These are phyloP conservation scores for Rhynchonycteris naso DNA, from an alignment of 2,797 vertebrate species.

Conservation along the genomic window DNA sequence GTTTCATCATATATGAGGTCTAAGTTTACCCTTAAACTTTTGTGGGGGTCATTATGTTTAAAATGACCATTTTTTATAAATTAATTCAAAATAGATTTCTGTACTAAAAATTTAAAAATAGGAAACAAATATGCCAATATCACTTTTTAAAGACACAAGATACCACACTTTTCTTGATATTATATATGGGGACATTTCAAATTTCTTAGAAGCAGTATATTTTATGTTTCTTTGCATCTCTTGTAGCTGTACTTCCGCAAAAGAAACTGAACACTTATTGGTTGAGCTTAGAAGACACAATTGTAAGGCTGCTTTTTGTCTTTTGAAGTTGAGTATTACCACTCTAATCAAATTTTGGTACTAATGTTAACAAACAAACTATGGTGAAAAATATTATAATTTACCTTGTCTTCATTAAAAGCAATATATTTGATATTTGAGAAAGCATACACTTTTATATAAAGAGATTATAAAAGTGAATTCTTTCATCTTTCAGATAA, in stretches of 20 bases:
- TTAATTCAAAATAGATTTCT: background rate
- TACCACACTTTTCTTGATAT: background rate
- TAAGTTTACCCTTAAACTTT: background rate
- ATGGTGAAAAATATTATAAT: background rate
- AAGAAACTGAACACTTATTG: background rate
- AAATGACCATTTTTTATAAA: background rate
- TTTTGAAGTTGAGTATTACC: background rate
- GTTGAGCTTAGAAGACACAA: background rate
- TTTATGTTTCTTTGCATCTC: background rate
- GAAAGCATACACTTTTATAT: constrained; percentile 7
- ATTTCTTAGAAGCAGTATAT: background rate
- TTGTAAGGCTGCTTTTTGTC: background rate
- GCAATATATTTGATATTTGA: background rate
- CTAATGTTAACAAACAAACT: background rate
- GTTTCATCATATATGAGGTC: background rate
- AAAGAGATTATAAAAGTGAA: background rate
- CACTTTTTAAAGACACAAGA: background rate
- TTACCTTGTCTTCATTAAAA: background rate
- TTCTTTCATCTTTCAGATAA: background rate
- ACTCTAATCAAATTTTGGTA: background rate
- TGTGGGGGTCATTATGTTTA: background rate
- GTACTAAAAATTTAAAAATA: background rate
- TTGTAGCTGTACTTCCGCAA: background rate
- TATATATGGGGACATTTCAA: background rate
- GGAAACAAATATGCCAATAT: background rate